Percentiles rank a stretch among this genome's conserved stretches.
phyloP scores from a whole-genome alignment of 2,888 invertebrate species.

The Noctua fimbriata region DNA sequence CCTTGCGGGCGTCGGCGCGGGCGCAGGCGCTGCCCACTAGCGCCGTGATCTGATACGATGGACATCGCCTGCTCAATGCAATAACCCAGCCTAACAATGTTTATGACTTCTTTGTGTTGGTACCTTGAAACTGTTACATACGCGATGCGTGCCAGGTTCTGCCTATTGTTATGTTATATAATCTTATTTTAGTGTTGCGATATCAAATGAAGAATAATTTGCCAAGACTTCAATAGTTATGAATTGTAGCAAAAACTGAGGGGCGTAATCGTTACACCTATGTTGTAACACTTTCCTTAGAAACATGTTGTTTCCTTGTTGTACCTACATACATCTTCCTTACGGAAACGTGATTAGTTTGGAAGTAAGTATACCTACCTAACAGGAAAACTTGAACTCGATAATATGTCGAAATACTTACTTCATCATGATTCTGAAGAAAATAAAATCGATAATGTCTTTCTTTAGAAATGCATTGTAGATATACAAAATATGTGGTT shows the following conservation, averaged over 20 bases:
- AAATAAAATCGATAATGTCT: slow-evolving; percentile 2
- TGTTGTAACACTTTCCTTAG: slow-evolving; percentile 46
- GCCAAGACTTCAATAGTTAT: slow-evolving; percentile 33
- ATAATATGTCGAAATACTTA: not conserved
- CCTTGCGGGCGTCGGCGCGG: slow-evolving; percentile 78
- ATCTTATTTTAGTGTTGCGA: slow-evolving; percentile 39
- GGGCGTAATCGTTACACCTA: slow-evolving; percentile 2
- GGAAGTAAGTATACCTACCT: slow-evolving; percentile 2
- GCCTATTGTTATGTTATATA: slow-evolving; percentile 62
- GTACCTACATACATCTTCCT: slow-evolving; percentile 9
- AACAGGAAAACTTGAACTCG: slow-evolving; percentile 24
- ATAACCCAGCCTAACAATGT: slow-evolving; percentile 55
- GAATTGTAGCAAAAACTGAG: slow-evolving; percentile 38
- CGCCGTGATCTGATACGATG: slow-evolving; percentile 67
- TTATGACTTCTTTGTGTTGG: slow-evolving; percentile 64
- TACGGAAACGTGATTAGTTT: slow-evolving; percentile 27
- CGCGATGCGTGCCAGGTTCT: slow-evolving; percentile 42
- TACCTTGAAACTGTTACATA: slow-evolving; percentile 61
- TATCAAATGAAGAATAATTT: slow-evolving; percentile 44
- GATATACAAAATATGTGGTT: slow-evolving; percentile 38
- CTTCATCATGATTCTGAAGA: not conserved
- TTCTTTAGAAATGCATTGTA: slow-evolving; percentile 36
- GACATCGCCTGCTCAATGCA: slow-evolving; percentile 61
- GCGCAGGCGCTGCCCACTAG: slow-evolving; percentile 71
- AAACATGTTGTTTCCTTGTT: slow-evolving; percentile 42